Conservation (phyloP, 2,888 invertebrate genomes). For the Caenorhabditis imperialis region DNA sequence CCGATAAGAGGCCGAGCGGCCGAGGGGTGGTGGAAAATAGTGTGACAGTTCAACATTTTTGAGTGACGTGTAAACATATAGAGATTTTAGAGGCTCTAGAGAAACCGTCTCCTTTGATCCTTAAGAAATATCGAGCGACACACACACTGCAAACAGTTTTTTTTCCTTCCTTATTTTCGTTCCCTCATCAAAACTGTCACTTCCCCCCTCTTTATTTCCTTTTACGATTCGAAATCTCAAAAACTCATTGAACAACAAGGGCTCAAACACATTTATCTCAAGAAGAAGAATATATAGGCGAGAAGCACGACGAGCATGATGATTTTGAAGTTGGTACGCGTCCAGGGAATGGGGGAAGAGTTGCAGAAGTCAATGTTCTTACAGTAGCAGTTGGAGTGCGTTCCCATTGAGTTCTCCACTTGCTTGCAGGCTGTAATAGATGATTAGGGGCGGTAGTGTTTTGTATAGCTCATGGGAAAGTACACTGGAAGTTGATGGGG, state of each 20-base stretch:
- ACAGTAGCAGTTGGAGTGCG: slow-evolving; percentile 60
- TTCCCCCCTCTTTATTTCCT: neutral
- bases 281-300: too few species aligned
- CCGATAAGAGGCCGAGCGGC: slow-evolving; percentile 18
- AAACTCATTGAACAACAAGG: slow-evolving; percentile 15
- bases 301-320: slow-evolving; percentile 19
- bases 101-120: slow-evolving; percentile 28
- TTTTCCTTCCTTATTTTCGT: neutral
- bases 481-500: too few species aligned
- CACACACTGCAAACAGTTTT: slow-evolving; percentile 30
- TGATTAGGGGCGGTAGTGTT: too few species aligned
- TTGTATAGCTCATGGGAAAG: too few species aligned
- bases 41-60: slow-evolving; percentile 47
- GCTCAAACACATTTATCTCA: too few species aligned
- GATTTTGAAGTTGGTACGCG: too few species aligned
- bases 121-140: slow-evolving; percentile 15
- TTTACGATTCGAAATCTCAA: too few species aligned
- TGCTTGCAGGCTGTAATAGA: slow-evolving; percentile 48
- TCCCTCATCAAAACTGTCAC: slow-evolving; percentile 51
- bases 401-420: slow-evolving; percentile 22
- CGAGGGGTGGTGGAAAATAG: neutral
- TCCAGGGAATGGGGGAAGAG: too few species aligned
- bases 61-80: slow-evolving; percentile 59
- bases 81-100: too few species aligned
- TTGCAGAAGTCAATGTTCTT: slow-evolving; percentile 66